Conservation (phyloP, 2,888 invertebrate species). For the Panorpa germanica region DNA sequence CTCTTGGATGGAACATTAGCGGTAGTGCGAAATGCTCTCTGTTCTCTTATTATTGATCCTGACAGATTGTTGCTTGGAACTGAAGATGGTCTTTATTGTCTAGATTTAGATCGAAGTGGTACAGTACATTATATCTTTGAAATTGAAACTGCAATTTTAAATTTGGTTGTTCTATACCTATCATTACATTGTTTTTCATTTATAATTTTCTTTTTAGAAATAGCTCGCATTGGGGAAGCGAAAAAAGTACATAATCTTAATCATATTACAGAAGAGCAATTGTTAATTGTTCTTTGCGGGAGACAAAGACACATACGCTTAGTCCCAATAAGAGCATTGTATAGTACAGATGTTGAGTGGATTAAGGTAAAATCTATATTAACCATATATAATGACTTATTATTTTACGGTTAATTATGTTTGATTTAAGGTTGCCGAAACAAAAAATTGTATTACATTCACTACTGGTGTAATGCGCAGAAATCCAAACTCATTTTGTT, state of each 20-base stretch:
- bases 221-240: slow-evolving; percentile 38
- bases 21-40: slow-evolving; percentile 49
- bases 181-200: no score
- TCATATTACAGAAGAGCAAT: slow-evolving; percentile 67
- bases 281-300: slow-evolving; percentile 68
- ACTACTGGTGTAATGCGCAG: slow-evolving; percentile 8
- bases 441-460: slow-evolving; percentile 51
- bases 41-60: slow-evolving; percentile 56
- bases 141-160: no score
- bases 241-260: slow-evolving; percentile 52
- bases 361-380: slow-evolving; percentile 40
- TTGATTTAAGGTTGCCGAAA: slow-evolving; percentile 37
- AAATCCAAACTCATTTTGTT: no score
- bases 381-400: background rate
- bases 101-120: slow-evolving; percentile 62
- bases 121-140: no score
- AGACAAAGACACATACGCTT: slow-evolving; percentile 74
- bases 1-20: slow-evolving; percentile 55
- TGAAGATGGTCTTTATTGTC: slow-evolving; percentile 65
- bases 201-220: no score
- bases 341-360: slow-evolving; percentile 82
- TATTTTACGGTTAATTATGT: background rate
- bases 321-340: slow-evolving; percentile 77
- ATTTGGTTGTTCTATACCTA: no score
- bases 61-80: slow-evolving; percentile 59